Conservation (phyloP, 2,113 vertebrate species). For the Phaetusa simplex region DNA sequence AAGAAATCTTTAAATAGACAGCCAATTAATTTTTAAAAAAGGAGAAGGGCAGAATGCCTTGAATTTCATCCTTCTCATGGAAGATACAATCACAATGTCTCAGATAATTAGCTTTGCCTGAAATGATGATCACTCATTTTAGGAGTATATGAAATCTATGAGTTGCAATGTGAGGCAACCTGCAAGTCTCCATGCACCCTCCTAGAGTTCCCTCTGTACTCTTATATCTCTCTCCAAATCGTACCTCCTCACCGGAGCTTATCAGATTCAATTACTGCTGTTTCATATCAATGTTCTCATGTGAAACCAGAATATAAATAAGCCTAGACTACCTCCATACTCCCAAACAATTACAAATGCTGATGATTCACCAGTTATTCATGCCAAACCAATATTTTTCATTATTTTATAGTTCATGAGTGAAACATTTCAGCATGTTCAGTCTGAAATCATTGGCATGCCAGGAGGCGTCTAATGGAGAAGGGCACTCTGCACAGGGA, state of each 20-base stretch:
- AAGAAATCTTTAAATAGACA: constrained; percentile 35
- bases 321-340: constrained; percentile 12
- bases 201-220: background rate
- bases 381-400: constrained; percentile 49
- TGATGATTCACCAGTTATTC: constrained; percentile 40
- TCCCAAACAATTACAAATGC: constrained; percentile 27
- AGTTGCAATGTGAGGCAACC: constrained; percentile 2
- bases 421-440: constrained; percentile 26
- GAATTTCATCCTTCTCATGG: background rate
- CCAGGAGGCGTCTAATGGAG: background rate
- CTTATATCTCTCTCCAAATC: constrained; percentile 21
- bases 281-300: constrained; percentile 56
- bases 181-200: background rate
- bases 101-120: constrained; percentile 14
- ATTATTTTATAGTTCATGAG: constrained; percentile 22
- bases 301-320: constrained; percentile 58
- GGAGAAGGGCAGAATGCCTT: background rate
- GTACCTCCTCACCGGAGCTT: background rate
- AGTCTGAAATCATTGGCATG: background rate
- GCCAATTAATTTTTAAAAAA: background rate
- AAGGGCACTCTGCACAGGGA: background rate
- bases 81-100: constrained; percentile 38
- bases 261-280: constrained; percentile 55
- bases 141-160: background rate
- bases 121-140: constrained; percentile 40